These are phyloP conservation scores for Mesembrinibis cayennensis DNA, from an alignment of 2,113 vertebrate genomes.

Conservation along the genomic window DNA sequence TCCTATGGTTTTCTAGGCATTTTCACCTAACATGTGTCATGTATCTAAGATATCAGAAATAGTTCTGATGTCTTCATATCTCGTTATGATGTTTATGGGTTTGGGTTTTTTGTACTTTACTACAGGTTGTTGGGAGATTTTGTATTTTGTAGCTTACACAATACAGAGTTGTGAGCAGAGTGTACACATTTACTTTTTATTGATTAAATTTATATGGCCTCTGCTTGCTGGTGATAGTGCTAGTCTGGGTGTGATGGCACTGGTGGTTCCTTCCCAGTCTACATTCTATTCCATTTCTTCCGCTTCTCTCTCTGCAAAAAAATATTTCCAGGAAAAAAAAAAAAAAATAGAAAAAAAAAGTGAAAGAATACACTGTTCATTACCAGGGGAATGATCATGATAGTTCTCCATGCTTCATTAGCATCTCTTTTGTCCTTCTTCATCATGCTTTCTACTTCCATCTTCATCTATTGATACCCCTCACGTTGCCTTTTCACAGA, in stretches of 20 bases:
- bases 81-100: accelerated
- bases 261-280: background rate
- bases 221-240: background rate
- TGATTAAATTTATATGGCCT: background rate
- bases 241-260: background rate
- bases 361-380: background rate
- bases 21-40: accelerated
- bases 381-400: background rate
- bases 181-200: background rate
- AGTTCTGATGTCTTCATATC: background rate
- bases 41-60: background rate
- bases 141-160: background rate
- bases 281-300: background rate
- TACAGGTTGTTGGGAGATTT: background rate
- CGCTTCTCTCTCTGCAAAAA: background rate
- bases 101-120: background rate
- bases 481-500: background rate
- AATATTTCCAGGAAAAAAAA: background rate
- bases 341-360: no score
- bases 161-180: background rate
- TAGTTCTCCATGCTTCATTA: background rate
- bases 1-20: background rate
- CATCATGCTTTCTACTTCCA: background rate
- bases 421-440: background rate
- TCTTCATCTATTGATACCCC: background rate